phyloP scores from a whole-genome alignment of 1,140 invertebrate species.

The Theocolax elegans region DNA sequence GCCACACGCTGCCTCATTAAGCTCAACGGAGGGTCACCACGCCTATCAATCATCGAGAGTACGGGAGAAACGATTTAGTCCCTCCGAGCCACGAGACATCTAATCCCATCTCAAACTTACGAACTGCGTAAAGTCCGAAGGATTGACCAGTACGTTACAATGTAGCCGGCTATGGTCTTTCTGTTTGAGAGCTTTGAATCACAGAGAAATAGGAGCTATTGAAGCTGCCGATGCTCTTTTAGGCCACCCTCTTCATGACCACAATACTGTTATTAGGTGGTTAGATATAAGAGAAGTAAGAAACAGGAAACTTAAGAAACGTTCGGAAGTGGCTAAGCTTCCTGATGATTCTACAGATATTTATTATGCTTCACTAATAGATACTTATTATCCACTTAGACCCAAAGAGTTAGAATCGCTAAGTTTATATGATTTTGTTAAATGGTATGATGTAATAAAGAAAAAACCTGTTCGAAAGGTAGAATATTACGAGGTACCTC shows the following conservation, averaged over 20 bases:
- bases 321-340: slow-evolving; percentile 46
- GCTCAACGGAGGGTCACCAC: no score
- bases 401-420: slow-evolving; percentile 37
- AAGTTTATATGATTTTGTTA: slow-evolving; percentile 49
- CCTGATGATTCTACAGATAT: slow-evolving; percentile 46
- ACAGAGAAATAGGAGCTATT: slow-evolving; percentile 54
- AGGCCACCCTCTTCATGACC: slow-evolving; percentile 53
- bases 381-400: slow-evolving; percentile 50
- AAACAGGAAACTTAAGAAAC: no score
- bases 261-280: slow-evolving; percentile 55
- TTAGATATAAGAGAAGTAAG: slow-evolving; percentile 55
- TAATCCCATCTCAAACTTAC: no score
- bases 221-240: slow-evolving; percentile 56
- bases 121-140: no score
- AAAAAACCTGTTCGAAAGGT: slow-evolving; percentile 28
- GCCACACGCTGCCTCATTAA: no score
- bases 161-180: slow-evolving; percentile 51
- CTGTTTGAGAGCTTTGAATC: slow-evolving; percentile 46
- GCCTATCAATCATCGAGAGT: no score
- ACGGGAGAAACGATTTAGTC: no score
- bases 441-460: slow-evolving; percentile 42
- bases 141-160: no score
- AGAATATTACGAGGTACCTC: slow-evolving; percentile 25
- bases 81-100: no score
- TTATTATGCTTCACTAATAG: slow-evolving; percentile 47